Percentiles rank a stretch among this genome's conserved stretches.
phyloP scores from a whole-genome alignment of 2,113 vertebrate species.

The Spermophilus dauricus region DNA sequence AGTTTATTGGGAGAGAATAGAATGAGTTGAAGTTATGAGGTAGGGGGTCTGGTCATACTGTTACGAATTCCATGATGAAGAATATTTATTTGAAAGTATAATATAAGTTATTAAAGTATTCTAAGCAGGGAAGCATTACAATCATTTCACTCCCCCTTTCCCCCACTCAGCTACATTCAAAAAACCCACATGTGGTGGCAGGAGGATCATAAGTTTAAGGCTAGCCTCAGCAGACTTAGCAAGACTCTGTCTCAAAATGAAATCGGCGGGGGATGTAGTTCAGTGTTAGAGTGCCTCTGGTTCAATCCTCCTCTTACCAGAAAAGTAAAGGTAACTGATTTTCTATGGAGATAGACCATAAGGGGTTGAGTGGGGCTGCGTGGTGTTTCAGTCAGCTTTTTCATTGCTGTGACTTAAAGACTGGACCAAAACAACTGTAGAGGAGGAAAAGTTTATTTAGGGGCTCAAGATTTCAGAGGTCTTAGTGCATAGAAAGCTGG shows the following conservation, averaged over 20 bases:
- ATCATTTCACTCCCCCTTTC: neutral
- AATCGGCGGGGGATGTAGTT: neutral
- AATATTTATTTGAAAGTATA: slow-evolving; percentile 18
- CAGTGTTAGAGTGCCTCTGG: neutral
- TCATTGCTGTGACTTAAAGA: too few relatives aligned
- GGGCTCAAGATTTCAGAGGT: too few relatives aligned
- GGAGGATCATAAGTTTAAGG: neutral
- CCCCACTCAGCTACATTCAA: too few relatives aligned
- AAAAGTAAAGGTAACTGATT: neutral
- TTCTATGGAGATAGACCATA: neutral
- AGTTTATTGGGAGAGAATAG: neutral
- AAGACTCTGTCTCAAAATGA: neutral
- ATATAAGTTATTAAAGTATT: neutral
- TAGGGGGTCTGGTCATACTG: neutral
- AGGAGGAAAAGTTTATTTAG: too few relatives aligned
- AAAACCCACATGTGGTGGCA: neutral
- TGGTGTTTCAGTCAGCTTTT: too few relatives aligned
- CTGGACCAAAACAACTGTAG: too few relatives aligned
- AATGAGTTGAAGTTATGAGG: neutral
- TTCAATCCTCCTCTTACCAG: neutral
- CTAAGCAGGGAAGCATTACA: neutral
- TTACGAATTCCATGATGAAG: neutral
- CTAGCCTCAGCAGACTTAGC: neutral
- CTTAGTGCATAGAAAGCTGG: too few relatives aligned
- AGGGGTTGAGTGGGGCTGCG: neutral